Evolutionary conservation across 2,888 invertebrate species (phyloP), one percentile per base, ranked within the genome.

Genomic region (Drosophila cracens): DNA sequence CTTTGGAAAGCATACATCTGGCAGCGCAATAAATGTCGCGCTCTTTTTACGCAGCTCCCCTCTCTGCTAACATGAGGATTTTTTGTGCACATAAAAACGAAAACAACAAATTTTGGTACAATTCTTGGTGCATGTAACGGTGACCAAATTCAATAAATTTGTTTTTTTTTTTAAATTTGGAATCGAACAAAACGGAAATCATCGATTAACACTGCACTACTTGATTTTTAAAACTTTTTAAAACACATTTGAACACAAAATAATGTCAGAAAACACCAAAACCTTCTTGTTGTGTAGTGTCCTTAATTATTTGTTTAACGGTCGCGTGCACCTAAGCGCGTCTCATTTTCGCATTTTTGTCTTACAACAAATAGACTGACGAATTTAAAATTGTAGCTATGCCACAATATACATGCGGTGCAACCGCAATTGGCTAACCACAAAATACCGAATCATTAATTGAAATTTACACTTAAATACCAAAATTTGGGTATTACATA

Each of bases 21-120:
- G 72, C 63, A 78, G 62, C 79, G 49, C 79, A 65, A 31, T 31
- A 48, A 66, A 60, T 69, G 72, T 76, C 65, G 79, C 78, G 78
- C 78, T 79, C 78, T 79, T 78, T 78, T 78, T 75, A 68, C 75
- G 62, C 76, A 78, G 78, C 62, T 58, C 65, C 65, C 53, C 21
- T 18, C 43, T 52, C 46, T 25, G 1, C 8, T 25, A 16, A 33
- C 38, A 56, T 57, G 59, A 54, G 31, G 18, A 67, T 52, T 76
- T 67, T 69, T 59, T 63, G 71, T 46, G 79, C 64, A 65, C 40
- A 62, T 52, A 33, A 54, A 61, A 63, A 49, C 34, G 36, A 64
- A 54, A 67, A 64, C 60, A 70, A 62, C 31, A 46, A 67, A 48
- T 33, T 13, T 31, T 38, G 2, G n/a, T 21, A 16, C 18, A 21